A percentile compares a stretch with the other conserved stretches of the same genome.
phyloP scores from a whole-genome alignment of 2,113 vertebrate genomes.

The Elephantulus edwardii region DNA sequence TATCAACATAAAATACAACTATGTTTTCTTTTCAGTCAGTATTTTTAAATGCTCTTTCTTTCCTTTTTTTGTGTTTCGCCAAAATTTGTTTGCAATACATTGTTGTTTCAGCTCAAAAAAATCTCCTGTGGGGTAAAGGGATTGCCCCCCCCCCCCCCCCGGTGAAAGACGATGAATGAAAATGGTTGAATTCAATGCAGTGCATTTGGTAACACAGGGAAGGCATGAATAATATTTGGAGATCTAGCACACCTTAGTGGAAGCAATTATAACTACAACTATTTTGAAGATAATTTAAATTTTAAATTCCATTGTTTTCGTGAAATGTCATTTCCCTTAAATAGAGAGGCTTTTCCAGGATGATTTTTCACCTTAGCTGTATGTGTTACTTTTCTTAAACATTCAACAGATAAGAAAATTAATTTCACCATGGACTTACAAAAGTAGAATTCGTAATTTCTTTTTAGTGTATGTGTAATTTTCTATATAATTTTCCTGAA shows the following conservation, averaged over 20 bases:
- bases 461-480: conserved; percentile 34
- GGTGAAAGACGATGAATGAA: background rate
- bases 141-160: conserved; percentile 6
- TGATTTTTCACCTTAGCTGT: background rate
- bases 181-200: background rate
- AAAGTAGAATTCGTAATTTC: background rate
- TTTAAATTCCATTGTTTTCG: conserved; percentile 64
- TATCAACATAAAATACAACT: conserved; percentile 16
- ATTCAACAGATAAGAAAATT: background rate
- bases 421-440: conserved; percentile 18
- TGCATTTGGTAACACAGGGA: conserved; percentile 11
- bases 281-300: conserved; percentile 19
- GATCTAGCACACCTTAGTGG: conserved; percentile 81
- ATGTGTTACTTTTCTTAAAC: background rate
- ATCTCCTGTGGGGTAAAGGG: background rate
- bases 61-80: conserved; percentile 47
- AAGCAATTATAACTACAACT: conserved; percentile 71
- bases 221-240: conserved; percentile 69
- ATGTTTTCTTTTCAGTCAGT: conserved; percentile 43
- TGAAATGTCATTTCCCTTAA: conserved; percentile 52
- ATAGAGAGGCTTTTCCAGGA: background rate
- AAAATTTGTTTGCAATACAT: conserved; percentile 37
- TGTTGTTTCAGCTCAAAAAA: conserved; percentile 52
- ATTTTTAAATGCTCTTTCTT: conserved; percentile 44
- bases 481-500: background rate